Conservation (phyloP, 2,113 vertebrate genomes). For the Trogon surrucura region DNA sequence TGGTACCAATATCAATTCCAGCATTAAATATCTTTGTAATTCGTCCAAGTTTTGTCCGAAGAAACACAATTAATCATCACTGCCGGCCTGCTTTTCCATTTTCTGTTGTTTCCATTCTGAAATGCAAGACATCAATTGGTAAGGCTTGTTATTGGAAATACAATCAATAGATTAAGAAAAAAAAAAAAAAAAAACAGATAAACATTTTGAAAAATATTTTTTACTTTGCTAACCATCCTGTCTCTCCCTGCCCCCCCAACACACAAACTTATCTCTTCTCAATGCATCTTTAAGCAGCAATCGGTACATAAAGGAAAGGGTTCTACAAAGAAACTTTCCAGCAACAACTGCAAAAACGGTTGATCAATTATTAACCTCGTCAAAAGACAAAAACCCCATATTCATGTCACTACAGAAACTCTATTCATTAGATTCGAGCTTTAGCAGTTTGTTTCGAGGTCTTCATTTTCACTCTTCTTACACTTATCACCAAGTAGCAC, state of each 20-base stretch:
- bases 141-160: not conserved
- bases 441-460: not conserved
- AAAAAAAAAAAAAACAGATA: not conserved
- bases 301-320: not conserved
- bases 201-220: not conserved
- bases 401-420: not conserved
- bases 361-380: not conserved
- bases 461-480: not conserved
- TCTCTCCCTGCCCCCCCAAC: not conserved
- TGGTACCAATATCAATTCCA: constrained; percentile 69
- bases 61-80: constrained; percentile 56
- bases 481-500: not conserved
- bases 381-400: not conserved
- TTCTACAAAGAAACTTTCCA: not conserved
- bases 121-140: constrained; percentile 4
- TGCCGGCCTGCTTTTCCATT: constrained; percentile 94
- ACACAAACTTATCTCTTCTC: not conserved
- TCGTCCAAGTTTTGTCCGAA: constrained; percentile 14
- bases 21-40: constrained; percentile 50
- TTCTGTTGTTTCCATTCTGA: constrained; percentile 92
- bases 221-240: not conserved
- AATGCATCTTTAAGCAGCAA: not conserved
- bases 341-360: not conserved
- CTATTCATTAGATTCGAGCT: not conserved
- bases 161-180: not conserved